Percentiles rank a stretch among this genome's conserved stretches.
Conservation (phyloP, 2,113 vertebrate genomes). For the Peucedramus taeniatus region DNA sequence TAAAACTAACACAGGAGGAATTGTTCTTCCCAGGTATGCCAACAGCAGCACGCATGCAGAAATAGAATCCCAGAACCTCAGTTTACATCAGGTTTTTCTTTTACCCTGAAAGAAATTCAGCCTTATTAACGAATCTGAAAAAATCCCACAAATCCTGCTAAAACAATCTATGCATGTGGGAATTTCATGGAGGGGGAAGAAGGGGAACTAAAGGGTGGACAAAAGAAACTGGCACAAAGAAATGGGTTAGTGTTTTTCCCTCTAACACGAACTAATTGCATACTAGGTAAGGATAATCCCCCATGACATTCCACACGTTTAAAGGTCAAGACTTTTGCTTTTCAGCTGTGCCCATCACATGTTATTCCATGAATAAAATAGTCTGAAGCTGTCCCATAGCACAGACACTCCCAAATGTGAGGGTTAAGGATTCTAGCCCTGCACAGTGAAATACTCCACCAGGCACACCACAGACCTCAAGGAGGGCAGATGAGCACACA, state of each 20-base stretch:
- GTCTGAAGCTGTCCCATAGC: not conserved
- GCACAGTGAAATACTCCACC: not conserved
- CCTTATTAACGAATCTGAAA: not conserved
- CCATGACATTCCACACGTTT: not conserved
- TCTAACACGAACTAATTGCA: not conserved
- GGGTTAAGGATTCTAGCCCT: not conserved
- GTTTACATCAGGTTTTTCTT: not conserved
- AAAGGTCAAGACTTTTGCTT: constrained; percentile 16
- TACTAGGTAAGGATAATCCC: not conserved
- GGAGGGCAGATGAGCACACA: not conserved
- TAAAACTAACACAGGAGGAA: not conserved
- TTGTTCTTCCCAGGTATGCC: not conserved
- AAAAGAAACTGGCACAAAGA: not conserved
- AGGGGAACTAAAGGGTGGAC: not conserved
- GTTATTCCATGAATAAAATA: not conserved
- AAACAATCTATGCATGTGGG: not conserved
- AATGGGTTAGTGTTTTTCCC: not conserved
- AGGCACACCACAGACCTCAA: not conserved
- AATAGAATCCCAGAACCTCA: not conserved
- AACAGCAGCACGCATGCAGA: not conserved
- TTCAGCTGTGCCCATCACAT: not conserved
- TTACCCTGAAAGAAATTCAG: not conserved
- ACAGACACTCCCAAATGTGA: accelerated
- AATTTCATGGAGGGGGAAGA: not conserved
- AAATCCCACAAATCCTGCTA: not conserved